Conservation (phyloP, 2,888 invertebrate genomes). For the Steinernema scapterisci region DNA sequence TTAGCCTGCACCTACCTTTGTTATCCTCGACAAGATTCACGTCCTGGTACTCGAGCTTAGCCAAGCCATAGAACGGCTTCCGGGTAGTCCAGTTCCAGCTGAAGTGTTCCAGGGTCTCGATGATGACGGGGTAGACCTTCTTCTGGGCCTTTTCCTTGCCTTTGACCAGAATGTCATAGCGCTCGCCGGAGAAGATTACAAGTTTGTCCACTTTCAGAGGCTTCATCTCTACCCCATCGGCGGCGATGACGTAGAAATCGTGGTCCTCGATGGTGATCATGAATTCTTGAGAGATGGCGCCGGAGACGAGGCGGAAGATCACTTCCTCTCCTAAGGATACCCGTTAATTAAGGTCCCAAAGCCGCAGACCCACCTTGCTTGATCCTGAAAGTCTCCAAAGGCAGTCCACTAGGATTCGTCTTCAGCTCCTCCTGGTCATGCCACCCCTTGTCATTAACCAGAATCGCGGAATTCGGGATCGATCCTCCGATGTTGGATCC, state of each 20-base stretch:
- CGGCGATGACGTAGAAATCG: constrained; percentile 45
- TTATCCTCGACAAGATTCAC: constrained; percentile 37
- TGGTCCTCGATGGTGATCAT: constrained; percentile 18
- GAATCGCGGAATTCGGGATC: constrained; percentile 50
- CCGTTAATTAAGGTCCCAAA: constrained; percentile 31
- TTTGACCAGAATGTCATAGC: constrained; percentile 62
- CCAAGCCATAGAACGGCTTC: constrained; percentile 54
- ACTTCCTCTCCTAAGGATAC: constrained; percentile 40
- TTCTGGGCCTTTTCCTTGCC: constrained; percentile 39
- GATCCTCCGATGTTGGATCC: constrained; percentile 57
- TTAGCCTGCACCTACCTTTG: constrained; percentile 27
- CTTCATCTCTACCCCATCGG: constrained; percentile 49
- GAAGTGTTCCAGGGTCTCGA: constrained; percentile 51
- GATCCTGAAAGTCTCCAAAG: constrained; percentile 49
- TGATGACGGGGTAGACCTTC: constrained; percentile 45
- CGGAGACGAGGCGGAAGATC: constrained; percentile 52
- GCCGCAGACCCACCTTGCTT: constrained; percentile 36
- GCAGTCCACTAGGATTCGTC: constrained; percentile 40
- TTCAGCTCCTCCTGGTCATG: constrained; percentile 45
- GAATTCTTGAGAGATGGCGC: constrained; percentile 45
- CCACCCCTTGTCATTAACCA: constrained; percentile 57
- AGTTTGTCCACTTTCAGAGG: constrained; percentile 51
- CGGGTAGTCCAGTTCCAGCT: constrained; percentile 54
- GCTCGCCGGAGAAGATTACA: constrained; percentile 62
- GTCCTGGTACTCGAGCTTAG: constrained; percentile 54